Base-by-base conservation (phyloP, 1,140 invertebrate genomes). In the Macrocentrus cingulum region DNA sequence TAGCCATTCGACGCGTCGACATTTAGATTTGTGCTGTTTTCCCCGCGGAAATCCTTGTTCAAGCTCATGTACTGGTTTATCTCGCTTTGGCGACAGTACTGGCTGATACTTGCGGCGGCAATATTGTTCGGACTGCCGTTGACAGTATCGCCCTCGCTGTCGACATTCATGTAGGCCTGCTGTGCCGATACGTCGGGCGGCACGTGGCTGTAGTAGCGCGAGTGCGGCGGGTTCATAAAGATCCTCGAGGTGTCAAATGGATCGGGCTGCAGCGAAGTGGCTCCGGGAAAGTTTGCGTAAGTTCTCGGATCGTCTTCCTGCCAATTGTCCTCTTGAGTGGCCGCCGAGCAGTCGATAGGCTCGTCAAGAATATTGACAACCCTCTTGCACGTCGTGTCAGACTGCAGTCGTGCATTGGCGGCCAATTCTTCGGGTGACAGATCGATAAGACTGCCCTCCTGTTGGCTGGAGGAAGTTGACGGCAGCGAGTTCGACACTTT, bases 361-460 rank as follows among this genome's bases (percentile, higher is more conserved):
- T 90, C 87, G 68, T 91, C 90, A 0, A 91, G 74, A 58, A 92
- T 82, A 34, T 88, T 90, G 8, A 86, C 75, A 0, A 78, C 73
- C 53, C 68, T 68, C 2, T 65, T 70, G 63, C 54, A 74, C 34
- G 60, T 29, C 1, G 55, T 56, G 13, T 69, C 67, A 0, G 63
- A 50, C 5, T 68, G 56, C 3, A 60, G 53, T 16, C 46, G 44
- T 0, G 65, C 66, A 11, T 63, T 68, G 0, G 70, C 68, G 7
- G 71, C 72, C 15, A 77, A 53, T 39, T 83, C 76, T 37, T 85
- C 84, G 0, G 84, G 82, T 0, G 85, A 85, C 2, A 88, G 72
- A 57, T 87, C 86, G 18, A 85, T 85, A 5, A 85, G 68, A 16
- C 84, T 74, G 49, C 82, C 84, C 64, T 87, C 86, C 59, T 79